Base-by-base conservation (phyloP, 1,140 invertebrate genomes). In the Vollenhovia emeryi region DNA sequence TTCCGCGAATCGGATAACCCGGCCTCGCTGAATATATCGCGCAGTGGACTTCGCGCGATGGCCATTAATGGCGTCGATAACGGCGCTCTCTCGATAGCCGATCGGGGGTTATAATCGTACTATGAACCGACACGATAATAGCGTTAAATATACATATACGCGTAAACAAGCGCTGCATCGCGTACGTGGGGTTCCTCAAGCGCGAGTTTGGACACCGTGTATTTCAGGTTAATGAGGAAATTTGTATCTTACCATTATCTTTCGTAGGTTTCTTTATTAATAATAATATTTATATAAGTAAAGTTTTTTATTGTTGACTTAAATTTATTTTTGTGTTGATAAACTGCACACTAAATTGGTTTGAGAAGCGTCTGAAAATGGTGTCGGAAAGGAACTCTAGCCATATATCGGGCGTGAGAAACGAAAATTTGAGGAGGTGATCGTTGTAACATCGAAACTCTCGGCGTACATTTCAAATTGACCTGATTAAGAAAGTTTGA, bases 21-120 rank as follows among this genome's bases (percentile, higher is more conserved):
- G 24, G 11, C 55, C 60, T 50, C 33, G 45, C 2, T 30, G 76
- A 33, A 80, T 90, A 80, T 90, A 87, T 90, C 86, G 60, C 85
- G 33, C 55, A 15, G 40, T 88, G 88, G 89, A 90, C 88, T 90
- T 90, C 74, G 89, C 50, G 84, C 88, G 57, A 21, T 86, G 68
- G 9, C 68, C 48, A 82, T 90, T 88, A 88, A 80, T 59, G 30
- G n/a, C 62, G 84, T 82, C 75, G 88, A 90, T 89, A 90, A 86
- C 57, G 48, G 24, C 55, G 83, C 66, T 88, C 73, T 66, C 84
- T 84, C 74, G 76, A 83, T 87, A 87, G 62, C 43, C 60, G 86
- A 89, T 90, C 86, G 73, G 78, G 71, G 85, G 55, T 89, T 89
- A 68, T 30, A 89, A 89, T 86, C 84, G 50, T 66, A 69, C 71